Evolutionary conservation across 2,113 vertebrate genomes (phyloP).

Genomic region (Paramisgurnus dabryanus): DNA sequence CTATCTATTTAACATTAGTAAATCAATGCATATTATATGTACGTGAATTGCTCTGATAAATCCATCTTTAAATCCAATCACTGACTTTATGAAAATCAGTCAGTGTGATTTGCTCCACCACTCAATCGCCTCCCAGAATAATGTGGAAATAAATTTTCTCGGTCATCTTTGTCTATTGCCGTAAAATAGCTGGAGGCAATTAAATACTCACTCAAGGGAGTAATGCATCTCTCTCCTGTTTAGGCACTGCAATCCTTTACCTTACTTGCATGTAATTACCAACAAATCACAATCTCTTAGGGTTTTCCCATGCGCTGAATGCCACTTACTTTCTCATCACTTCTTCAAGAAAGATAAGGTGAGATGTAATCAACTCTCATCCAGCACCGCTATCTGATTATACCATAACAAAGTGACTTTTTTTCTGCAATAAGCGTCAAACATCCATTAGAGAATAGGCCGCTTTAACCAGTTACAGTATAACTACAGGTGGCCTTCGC

Average conservation of each 20-base stretch:
- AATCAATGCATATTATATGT: background rate
- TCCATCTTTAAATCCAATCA: constrained; percentile 3
- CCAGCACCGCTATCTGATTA: constrained; percentile 22
- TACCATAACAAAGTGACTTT: constrained; percentile 32
- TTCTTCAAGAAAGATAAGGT: constrained; percentile 27
- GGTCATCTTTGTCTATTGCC: constrained; percentile 7
- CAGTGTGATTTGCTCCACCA: background rate
- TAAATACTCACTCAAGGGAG: constrained; percentile 21
- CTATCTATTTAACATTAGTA: background rate
- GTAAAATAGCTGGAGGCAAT: constrained; percentile 36
- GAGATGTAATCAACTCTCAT: constrained; percentile 43
- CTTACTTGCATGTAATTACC: constrained; percentile 35
- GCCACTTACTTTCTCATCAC: constrained; percentile 49
- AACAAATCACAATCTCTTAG: constrained; percentile 45
- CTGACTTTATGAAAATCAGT: constrained; percentile 4
- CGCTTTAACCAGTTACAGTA: background rate
- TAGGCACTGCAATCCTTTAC: constrained; percentile 16
- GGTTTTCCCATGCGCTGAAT: constrained; percentile 22
- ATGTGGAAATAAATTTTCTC: constrained; percentile 30
- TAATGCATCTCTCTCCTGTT: constrained; percentile 41
- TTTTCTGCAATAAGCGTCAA: background rate
- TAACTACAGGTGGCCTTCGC: background rate
- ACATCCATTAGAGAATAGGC: background rate
- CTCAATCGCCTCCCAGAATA: constrained; percentile 17
- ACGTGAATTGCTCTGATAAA: background rate